A percentile compares a stretch with the other conserved stretches of the same genome.
These are phyloP conservation scores for Gasteruption jaculator DNA, from an alignment of 2,888 invertebrate species.

Conservation along the genomic window DNA sequence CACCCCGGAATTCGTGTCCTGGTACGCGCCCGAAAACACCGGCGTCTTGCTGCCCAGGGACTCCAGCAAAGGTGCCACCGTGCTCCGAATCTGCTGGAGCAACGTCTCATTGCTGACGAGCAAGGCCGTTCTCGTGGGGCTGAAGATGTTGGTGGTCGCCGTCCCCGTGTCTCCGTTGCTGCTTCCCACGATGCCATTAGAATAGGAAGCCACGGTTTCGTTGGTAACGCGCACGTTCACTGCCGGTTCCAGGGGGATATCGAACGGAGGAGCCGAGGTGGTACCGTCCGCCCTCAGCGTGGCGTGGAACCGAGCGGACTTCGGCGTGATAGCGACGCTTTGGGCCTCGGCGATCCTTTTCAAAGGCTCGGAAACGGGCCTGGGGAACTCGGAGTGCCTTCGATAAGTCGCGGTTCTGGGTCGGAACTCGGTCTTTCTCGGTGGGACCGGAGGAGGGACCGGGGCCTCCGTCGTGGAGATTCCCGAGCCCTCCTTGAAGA, in stretches of 20 bases:
- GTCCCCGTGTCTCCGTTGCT: slow-evolving; percentile 36
- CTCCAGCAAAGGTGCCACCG: slow-evolving; percentile 44
- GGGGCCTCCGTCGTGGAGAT: slow-evolving; percentile 12
- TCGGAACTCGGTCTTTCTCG: slow-evolving; percentile 32
- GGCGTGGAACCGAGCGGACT: slow-evolving; percentile 27
- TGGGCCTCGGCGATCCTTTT: no score
- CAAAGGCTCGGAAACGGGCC: slow-evolving; percentile 8
- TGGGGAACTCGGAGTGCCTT: slow-evolving; percentile 39
- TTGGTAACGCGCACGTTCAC: slow-evolving; percentile 30
- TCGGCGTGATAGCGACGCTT: slow-evolving; percentile 41
- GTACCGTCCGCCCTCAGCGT: slow-evolving; percentile 21
- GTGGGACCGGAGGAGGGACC: slow-evolving; percentile 4
- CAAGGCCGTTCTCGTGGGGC: slow-evolving; percentile 38
- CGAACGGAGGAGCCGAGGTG: slow-evolving; percentile 25
- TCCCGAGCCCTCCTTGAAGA: slow-evolving; percentile 21
- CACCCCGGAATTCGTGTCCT: slow-evolving; percentile 38
- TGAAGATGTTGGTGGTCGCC: slow-evolving; percentile 40
- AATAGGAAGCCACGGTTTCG: slow-evolving; percentile 12
- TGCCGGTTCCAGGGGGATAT: slow-evolving; percentile 38
- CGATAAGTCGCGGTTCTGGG: slow-evolving; percentile 45
- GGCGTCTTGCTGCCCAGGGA: slow-evolving; percentile 42
- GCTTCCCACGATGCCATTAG: slow-evolving; percentile 25
- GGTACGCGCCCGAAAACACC: slow-evolving; percentile 38
- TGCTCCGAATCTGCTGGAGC: slow-evolving; percentile 44
- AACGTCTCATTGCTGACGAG: slow-evolving; percentile 35